Conservation (phyloP, 2,797 vertebrate species). For the Streptopelia turtur region DNA sequence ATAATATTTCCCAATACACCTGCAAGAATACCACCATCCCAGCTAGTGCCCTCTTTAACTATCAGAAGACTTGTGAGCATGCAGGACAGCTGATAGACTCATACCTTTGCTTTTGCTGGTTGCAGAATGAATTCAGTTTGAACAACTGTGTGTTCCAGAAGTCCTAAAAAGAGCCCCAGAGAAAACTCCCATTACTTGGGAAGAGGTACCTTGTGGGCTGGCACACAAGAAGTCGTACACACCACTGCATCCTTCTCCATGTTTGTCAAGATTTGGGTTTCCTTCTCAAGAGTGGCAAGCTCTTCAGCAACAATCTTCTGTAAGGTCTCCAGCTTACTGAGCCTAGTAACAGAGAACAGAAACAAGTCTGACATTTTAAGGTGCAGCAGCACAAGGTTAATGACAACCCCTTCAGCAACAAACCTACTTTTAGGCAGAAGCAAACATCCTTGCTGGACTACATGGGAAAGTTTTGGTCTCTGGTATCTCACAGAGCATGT, state of each 20-base stretch:
- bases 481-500: rapidly evolving
- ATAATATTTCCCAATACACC: not conserved
- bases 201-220: not conserved
- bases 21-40: not conserved
- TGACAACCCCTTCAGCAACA: not conserved
- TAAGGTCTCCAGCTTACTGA: conserved; percentile 81
- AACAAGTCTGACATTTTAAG: not conserved
- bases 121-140: conserved; percentile 81
- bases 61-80: not conserved
- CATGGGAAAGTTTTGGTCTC: not conserved
- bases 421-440: not conserved
- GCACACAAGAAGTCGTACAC: not conserved
- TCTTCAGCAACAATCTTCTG: conserved; percentile 78
- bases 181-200: not conserved
- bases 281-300: conserved; percentile 80
- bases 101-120: conserved; percentile 81
- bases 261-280: conserved; percentile 70
- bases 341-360: conserved; percentile 40
- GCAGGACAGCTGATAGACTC: not conserved
- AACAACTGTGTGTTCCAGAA: conserved; percentile 82
- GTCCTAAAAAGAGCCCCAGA: conserved; percentile 72
- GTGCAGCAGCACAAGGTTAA: not conserved
- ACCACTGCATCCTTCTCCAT: conserved; percentile 83
- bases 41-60: not conserved
- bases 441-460: not conserved